phyloP scores from a whole-genome alignment of 2,888 invertebrate genomes.

The Hartigia nigra region DNA sequence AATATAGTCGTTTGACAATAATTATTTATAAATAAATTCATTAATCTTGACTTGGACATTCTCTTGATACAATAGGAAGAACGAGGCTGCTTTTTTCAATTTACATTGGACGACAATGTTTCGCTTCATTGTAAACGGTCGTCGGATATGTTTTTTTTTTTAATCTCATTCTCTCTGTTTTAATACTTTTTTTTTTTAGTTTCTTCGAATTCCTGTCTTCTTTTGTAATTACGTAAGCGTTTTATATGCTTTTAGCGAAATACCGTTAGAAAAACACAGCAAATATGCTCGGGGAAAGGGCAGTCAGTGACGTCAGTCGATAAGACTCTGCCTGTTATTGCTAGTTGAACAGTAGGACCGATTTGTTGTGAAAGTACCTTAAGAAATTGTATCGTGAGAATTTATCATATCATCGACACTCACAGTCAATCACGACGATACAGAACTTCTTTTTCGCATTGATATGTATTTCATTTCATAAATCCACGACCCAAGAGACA shows the following conservation, averaged over 20 bases:
- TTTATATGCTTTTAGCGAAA: not conserved
- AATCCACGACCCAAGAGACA: not conserved
- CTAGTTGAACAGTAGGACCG: not conserved
- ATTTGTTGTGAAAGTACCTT: not conserved
- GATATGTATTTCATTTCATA: not conserved
- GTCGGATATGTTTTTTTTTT: not conserved
- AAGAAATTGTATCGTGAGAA: not conserved
- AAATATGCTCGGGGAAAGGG: constrained; percentile 29
- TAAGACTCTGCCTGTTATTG: not conserved
- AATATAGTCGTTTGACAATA: constrained; percentile 45
- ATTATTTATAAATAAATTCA: constrained; percentile 46
- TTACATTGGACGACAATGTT: not conserved
- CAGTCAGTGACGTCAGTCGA: constrained; percentile 24
- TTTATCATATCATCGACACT: not conserved
- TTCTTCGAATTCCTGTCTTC: not conserved
- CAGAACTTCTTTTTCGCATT: not conserved
- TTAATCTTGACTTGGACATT: constrained; percentile 42
- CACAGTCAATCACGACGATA: not conserved
- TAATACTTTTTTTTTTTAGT: not conserved
- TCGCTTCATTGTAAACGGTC: not conserved
- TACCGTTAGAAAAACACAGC: not conserved
- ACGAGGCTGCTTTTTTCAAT: not conserved
- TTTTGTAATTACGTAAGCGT: not conserved
- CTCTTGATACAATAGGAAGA: constrained; percentile 38
- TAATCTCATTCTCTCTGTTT: not conserved